phyloP scores from a whole-genome alignment of 2,113 vertebrate genomes.

The Naja naja region DNA sequence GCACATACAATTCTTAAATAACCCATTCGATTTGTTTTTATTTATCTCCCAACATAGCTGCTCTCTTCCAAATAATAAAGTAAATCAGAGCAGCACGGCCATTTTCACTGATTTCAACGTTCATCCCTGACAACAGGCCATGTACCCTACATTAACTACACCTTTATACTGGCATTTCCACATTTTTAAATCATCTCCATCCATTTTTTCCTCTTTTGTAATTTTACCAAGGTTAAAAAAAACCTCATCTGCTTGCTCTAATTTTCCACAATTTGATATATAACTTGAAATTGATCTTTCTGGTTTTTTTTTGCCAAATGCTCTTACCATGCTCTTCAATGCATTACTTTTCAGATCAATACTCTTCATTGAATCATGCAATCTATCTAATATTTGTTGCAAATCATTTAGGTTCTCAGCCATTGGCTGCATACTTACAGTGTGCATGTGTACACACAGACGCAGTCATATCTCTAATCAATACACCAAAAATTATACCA shows the following conservation, averaged over 20 bases:
- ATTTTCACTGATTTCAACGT: not conserved
- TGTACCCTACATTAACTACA: not conserved
- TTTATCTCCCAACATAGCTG: not conserved
- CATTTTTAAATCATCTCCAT: not conserved
- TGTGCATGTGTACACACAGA: not conserved
- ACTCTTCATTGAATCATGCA: not conserved
- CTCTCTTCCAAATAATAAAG: not conserved
- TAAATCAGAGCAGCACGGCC: not conserved
- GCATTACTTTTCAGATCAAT: not conserved
- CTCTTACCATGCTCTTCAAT: not conserved
- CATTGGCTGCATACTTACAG: not conserved
- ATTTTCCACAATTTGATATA: not conserved
- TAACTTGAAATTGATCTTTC: not conserved
- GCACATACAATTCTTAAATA: not conserved
- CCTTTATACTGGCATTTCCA: not conserved
- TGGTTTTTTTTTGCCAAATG: not conserved
- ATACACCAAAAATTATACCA: not conserved
- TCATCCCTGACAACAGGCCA: not conserved
- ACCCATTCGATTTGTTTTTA: not conserved
- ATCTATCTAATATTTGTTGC: not conserved
- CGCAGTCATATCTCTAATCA: not conserved
- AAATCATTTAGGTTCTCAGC: not conserved
- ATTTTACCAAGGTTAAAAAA: not conserved
- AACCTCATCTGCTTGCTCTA: not conserved
- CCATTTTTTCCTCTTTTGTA: not conserved